These are phyloP conservation scores for Cephalopachus bancanus DNA, from an alignment of 2,797 vertebrate species.

Conservation along the genomic window DNA sequence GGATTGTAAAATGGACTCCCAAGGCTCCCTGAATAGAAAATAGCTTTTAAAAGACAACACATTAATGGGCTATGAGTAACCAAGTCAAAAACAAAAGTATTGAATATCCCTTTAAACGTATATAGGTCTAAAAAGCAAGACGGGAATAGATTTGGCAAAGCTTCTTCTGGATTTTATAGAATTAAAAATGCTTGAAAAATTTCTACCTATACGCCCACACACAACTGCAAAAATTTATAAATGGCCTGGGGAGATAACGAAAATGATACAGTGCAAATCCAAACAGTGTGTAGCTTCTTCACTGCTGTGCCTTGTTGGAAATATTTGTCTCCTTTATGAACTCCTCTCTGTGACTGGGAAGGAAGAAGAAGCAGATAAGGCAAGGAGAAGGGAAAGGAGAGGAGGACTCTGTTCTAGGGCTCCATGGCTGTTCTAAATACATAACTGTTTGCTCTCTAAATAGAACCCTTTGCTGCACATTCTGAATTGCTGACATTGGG, in stretches of 20 bases:
- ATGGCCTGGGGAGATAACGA: slow-evolving; percentile 14
- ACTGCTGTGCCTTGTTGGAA: background rate
- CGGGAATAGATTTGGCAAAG: slow-evolving; percentile 58
- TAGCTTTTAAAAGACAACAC: slow-evolving; percentile 80
- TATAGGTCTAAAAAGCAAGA: slow-evolving; percentile 67
- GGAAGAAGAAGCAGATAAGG: background rate
- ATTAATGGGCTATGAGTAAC: slow-evolving; percentile 75
- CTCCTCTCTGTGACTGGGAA: background rate
- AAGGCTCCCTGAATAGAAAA: slow-evolving; percentile 70
- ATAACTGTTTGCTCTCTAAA: slow-evolving; percentile 83
- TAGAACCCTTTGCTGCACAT: slow-evolving; percentile 70
- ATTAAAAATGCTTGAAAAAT: slow-evolving; percentile 68
- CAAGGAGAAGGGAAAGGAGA: background rate
- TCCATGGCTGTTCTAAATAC: slow-evolving; percentile 63
- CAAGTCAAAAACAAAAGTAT: slow-evolving; percentile 79
- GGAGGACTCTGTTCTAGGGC: slow-evolving; percentile 5
- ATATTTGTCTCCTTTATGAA: slow-evolving; percentile 33
- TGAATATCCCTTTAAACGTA: slow-evolving; percentile 80
- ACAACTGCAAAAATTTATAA: slow-evolving; percentile 46
- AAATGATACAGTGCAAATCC: slow-evolving; percentile 46
- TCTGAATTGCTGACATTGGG: slow-evolving; percentile 80
- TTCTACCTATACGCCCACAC: slow-evolving; percentile 25
- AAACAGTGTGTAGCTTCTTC: slow-evolving; percentile 22
- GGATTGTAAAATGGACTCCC: slow-evolving; percentile 65
- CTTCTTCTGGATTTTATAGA: slow-evolving; percentile 73